phyloP scores from a whole-genome alignment of 1,140 invertebrate genomes.

The Aphis craccivora region DNA sequence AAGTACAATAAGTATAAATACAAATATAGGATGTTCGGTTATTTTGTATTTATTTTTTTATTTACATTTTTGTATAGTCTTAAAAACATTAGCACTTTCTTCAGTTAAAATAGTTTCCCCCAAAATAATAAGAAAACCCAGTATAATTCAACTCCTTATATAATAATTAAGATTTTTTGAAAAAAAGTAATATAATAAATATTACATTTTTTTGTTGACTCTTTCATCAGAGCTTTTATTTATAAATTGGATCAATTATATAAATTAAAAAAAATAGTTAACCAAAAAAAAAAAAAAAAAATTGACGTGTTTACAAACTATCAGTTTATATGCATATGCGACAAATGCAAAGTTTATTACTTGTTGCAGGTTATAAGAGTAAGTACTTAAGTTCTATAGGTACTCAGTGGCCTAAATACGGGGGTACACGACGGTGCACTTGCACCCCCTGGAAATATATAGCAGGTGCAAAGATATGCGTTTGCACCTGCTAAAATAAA shows the following conservation, averaged over 20 bases:
- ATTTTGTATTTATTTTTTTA: conserved; percentile 26
- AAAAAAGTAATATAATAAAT: not conserved
- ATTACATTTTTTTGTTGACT: not conserved
- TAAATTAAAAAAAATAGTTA: not conserved
- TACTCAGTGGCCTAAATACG: too few species aligned
- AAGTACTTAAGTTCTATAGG: too few species aligned
- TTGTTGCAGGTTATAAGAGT: not conserved
- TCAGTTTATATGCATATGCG: not conserved
- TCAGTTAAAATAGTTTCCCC: not conserved
- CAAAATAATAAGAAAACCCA: not conserved
- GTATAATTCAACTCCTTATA: not conserved
- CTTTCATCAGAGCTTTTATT: not conserved
- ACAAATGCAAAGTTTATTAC: not conserved
- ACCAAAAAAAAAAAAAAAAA: too few species aligned
- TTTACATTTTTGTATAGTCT: not conserved
- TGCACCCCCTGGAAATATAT: too few species aligned
- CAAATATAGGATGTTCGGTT: conserved; percentile 8
- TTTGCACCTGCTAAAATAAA: too few species aligned
- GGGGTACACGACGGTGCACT: too few species aligned
- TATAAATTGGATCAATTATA: too few species aligned
- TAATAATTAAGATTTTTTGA: not conserved
- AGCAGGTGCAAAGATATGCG: too few species aligned
- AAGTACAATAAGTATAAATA: conserved; percentile 26
- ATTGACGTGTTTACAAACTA: not conserved
- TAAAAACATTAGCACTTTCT: not conserved